A percentile compares a stretch with the other conserved stretches of the same genome.
Conservation (phyloP, 2,113 vertebrate genomes). For the Emydocephalus ijimae region DNA sequence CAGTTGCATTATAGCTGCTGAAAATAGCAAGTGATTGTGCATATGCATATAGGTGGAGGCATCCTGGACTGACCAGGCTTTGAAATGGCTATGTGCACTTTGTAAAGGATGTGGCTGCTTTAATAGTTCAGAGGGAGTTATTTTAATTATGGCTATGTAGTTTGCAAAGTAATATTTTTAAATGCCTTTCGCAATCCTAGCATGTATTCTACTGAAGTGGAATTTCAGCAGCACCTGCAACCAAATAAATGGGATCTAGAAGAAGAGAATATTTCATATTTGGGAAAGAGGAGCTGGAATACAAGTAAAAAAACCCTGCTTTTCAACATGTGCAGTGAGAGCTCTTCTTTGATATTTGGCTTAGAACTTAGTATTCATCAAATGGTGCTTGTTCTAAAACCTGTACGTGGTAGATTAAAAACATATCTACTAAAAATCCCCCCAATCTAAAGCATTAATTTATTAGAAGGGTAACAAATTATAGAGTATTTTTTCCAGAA, state of each 20-base stretch:
- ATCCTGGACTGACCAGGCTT: neutral
- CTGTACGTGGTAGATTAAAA: neutral
- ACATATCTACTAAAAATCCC: neutral
- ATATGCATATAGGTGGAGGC: neutral
- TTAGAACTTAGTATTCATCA: neutral
- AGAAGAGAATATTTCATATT: neutral
- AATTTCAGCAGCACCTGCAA: neutral
- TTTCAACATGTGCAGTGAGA: neutral
- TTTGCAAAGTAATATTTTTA: neutral
- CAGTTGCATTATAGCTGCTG: neutral
- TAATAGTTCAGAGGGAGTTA: neutral
- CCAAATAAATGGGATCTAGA: neutral
- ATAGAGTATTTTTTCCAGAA: neutral
- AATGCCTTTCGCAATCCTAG: neutral
- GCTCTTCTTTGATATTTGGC: neutral
- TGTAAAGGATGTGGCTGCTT: neutral
- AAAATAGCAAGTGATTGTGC: neutral
- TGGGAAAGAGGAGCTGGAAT: too few species aligned
- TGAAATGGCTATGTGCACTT: neutral
- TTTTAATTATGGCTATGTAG: neutral
- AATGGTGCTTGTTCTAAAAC: neutral
- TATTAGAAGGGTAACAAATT: neutral
- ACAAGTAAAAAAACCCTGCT: neutral
- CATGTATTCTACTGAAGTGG: neutral
- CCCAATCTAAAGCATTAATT: neutral